Evolutionary conservation across 2,888 invertebrate genomes (phyloP), one percentile per base, ranked within the genome.

Genomic region (Polietes domitor): DNA sequence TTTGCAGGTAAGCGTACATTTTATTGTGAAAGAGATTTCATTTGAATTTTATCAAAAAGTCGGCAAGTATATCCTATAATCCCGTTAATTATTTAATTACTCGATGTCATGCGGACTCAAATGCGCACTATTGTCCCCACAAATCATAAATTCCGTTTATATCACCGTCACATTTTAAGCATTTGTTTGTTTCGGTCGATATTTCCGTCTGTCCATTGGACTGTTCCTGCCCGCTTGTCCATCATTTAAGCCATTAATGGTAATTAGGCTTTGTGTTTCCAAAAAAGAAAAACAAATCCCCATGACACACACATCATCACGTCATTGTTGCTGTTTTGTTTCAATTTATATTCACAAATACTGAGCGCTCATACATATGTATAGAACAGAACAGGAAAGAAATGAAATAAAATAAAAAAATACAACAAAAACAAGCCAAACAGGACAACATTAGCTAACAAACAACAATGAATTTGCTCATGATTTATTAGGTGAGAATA

Each of bases 1-100:
- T 70, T 83, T 80, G 1, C 83, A 83, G 83, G 83, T 83, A 83
- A 83, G 83, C 71, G 37, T 37, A 32, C n/a, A 43, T 77, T 80
- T 73, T 9, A 0, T 21, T 24, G 24, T 24, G 37, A 37, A 37
- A 37, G 7, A 7, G 58, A 21, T 2, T 58, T 58, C 55, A 76
- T 17, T 37, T 24, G 19, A 9, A 73, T 28, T 6, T 24, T 41
- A 19, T 21, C 9, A 26, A 26, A 63, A 80, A 47, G 61, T 21
- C 7, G 77, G 74, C 78, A 79, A 74, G 79, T 79, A 79, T 28
- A 12, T 15, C 17, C 17, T 3, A 26, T 53, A 53, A 63, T 65
- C 17, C 50, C 17, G 12, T n/a, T 78, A 63, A 72, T 72, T 26
- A 53, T 26, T 65, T 72, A 53, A 72, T 63, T 63, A 47, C 32